Evolutionary conservation across 2,113 vertebrate species (phyloP).

Genomic region (Empidonax alnorum): DNA sequence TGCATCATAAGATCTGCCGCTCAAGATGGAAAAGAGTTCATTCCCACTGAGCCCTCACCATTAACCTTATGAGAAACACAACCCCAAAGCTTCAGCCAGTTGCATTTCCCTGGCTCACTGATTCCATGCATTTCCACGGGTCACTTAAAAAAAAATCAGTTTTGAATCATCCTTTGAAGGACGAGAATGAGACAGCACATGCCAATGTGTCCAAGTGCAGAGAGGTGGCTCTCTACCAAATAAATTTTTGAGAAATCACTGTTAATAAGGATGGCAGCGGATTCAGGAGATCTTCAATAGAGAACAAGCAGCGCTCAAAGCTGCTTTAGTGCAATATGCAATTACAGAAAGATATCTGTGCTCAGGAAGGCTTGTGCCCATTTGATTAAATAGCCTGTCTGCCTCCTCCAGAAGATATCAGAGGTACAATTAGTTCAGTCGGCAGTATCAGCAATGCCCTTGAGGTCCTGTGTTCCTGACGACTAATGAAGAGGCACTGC

Average conservation of each 20-base stretch:
- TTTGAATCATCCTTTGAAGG: background rate
- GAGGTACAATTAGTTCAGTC: constrained; percentile 50
- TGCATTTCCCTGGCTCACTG: background rate
- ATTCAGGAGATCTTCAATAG: background rate
- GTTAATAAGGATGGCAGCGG: background rate
- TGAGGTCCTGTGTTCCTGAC: constrained; percentile 41
- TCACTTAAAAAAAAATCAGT: background rate
- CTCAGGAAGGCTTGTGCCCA: background rate
- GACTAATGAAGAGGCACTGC: constrained; percentile 67
- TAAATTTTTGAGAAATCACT: background rate
- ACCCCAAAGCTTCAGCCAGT: background rate
- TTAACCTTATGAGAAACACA: background rate
- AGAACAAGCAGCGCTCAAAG: rapidly evolving
- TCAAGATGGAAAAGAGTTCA: background rate
- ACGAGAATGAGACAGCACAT: rapidly evolving
- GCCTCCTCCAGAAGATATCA: constrained; percentile 19
- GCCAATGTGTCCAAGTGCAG: background rate
- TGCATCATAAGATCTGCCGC: rapidly evolving
- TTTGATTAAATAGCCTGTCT: constrained; percentile 8
- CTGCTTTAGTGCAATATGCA: rapidly evolving
- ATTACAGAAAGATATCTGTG: rapidly evolving
- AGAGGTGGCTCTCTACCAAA: background rate
- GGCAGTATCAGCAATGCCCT: constrained; percentile 48
- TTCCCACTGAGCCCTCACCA: background rate
- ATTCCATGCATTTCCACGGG: background rate